Percentiles rank a stretch among this genome's conserved stretches.
These are phyloP conservation scores for Odontomachus brunneus DNA, from an alignment of 1,140 invertebrate genomes.

Conservation along the genomic window DNA sequence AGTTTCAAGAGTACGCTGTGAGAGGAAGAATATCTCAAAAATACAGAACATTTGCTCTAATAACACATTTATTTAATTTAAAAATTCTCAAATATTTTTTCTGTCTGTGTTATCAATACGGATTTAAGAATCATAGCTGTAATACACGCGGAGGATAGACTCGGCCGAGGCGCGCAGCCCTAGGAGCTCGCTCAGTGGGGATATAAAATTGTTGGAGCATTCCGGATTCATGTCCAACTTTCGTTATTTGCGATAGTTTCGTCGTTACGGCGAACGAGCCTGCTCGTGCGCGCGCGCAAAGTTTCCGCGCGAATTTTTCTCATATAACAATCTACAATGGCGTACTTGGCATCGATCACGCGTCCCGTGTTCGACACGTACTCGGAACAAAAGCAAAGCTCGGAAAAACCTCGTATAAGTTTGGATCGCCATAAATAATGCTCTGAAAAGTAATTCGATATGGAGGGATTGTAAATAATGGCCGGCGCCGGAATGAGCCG, in stretches of 20 bases:
- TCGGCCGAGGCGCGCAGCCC: no score
- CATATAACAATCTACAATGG: constrained; percentile 42
- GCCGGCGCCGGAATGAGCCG: constrained; percentile 46
- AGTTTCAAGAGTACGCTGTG: no score
- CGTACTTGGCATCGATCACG: constrained; percentile 50
- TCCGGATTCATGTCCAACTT: constrained; percentile 21
- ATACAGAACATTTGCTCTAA: no score
- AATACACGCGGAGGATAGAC: neutral
- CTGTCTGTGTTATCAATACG: no score
- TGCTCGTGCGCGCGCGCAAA: neutral
- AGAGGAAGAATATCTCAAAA: no score
- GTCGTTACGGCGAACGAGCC: constrained; percentile 17
- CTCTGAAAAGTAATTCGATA: constrained; percentile 56
- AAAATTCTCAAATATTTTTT: no score
- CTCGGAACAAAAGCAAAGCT: constrained; percentile 55
- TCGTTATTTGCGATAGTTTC: constrained; percentile 28
- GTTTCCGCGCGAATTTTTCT: constrained; percentile 39
- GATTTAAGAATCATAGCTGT: neutral
- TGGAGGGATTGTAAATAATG: constrained; percentile 58
- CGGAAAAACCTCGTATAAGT: constrained; percentile 53
- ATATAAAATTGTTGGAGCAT: constrained; percentile 4
- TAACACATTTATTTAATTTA: no score
- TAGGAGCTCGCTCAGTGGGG: neutral
- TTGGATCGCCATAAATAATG: constrained; percentile 57
- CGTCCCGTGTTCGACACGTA: constrained; percentile 29